Percentiles rank a stretch among this genome's conserved stretches.
Evolutionary conservation across 1,140 invertebrate genomes (phyloP).

Genomic region (Solen grandis): DNA sequence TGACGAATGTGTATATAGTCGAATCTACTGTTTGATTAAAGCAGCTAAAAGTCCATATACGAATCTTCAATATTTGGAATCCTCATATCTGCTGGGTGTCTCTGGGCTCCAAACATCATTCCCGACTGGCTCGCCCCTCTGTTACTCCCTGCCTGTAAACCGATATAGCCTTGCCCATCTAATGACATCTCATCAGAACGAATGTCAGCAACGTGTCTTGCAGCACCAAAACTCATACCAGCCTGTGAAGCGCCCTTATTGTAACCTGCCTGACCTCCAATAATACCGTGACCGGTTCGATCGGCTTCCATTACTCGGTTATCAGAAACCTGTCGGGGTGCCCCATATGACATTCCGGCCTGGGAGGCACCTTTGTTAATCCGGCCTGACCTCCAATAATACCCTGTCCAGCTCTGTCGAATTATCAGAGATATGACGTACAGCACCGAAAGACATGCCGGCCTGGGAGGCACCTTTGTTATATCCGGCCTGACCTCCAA

Average conservation of each 20-base stretch:
- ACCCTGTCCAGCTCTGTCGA: conserved; percentile 66
- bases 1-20: too few relatives aligned
- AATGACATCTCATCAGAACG: conserved; percentile 56
- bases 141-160: conserved; percentile 95
- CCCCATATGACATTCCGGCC: conserved; percentile 60
- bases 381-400: conserved; percentile 95
- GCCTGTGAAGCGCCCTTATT: conserved; percentile 86
- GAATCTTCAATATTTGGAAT: conserved; percentile 51
- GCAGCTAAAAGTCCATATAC: conserved; percentile 49
- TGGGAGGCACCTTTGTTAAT: conserved; percentile 86
- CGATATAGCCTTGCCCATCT: conserved; percentile 89
- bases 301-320: conserved; percentile 54
- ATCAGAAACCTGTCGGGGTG: conserved; percentile 64
- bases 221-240: conserved; percentile 84
- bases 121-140: conserved; percentile 94
- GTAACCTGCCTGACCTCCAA: conserved; percentile 95
- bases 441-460: conserved; percentile 93
- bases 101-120: conserved; percentile 89
- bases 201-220: conserved; percentile 66
- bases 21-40: too few relatives aligned
- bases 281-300: conserved; percentile 85
- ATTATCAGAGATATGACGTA: conserved; percentile 61
- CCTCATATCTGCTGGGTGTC: conserved; percentile 65
- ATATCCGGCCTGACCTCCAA: conserved; percentile 94
- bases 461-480: conserved; percentile 87